Base-by-base conservation (phyloP, 2,113 vertebrate species). In the Rallus limicola region DNA sequence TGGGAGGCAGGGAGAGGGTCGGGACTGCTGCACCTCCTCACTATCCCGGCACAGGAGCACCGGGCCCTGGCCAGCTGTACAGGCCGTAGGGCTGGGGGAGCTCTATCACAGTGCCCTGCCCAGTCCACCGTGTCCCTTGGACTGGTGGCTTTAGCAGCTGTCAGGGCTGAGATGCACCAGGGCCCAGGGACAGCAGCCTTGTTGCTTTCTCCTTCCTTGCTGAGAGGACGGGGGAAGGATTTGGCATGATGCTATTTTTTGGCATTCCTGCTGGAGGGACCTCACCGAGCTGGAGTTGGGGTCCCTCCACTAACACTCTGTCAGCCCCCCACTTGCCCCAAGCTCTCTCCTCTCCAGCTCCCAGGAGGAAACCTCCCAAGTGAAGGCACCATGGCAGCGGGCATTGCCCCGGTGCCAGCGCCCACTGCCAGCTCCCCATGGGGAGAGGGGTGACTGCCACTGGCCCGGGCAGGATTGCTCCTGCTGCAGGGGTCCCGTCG, bases 71-170 rank as follows among this genome's bases (percentile, higher is more conserved):
- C 11, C 40, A 53, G 88, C n/a, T 44, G 53, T 11, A 55, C 19
- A 11, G 55, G 40, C 62, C 3, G 0, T 4, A 12, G 46, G 8
- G 34, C 24, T 19, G 29, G 69, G 46, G 60, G 26, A 60, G 29
- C 38, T 31, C 13, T 29, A 55, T 13, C 1, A 1, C 58, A 53
- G 81, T 1, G 8, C 44, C 69, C 77, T 36, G 82, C 56, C 38
- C 10, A 25, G 16, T 16, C 38, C 28, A 40, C 13, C 12, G 6
- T 1, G 4, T 29, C 65, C 40, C 70, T 44, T 36, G 29, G 42
- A 33, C 42, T 56, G 5, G 0, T 5, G 33, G 44, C 21, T 58
- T 6, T 5, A 60, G 53, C 0, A 28, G 44, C 2, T 72, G 59
- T 21, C 7, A 18, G 70, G 34, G 20, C 10, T 1, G 0, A 56